Conservation (phyloP, 2,888 invertebrate genomes). For the Temnothorax ravouxi region DNA sequence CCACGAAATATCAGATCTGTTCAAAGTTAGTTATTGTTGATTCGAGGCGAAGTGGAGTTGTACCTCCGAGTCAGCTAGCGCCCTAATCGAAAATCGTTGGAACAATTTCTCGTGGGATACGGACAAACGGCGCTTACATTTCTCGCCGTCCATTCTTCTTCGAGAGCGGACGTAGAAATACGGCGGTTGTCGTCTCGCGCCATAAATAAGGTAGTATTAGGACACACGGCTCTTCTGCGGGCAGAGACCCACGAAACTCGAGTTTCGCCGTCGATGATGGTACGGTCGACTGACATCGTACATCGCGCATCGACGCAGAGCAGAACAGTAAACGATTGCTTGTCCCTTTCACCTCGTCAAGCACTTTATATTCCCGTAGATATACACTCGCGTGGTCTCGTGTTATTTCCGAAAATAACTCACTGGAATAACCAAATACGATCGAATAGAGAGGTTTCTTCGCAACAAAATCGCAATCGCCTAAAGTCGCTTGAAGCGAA, state of each 20-base stretch:
- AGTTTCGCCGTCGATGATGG: neutral
- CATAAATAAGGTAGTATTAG: constrained; percentile 49
- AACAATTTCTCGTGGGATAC: constrained; percentile 40
- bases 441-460: neutral
- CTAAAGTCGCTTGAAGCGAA: neutral
- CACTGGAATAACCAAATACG: neutral
- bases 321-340: neutral
- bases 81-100: constrained; percentile 51
- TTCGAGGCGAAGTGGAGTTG: neutral
- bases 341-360: neutral
- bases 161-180: constrained; percentile 18
- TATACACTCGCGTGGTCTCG: neutral
- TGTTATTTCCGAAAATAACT: neutral
- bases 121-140: constrained; percentile 39
- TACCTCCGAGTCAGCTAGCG: neutral
- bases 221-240: neutral
- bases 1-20: constrained; percentile 16
- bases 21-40: constrained; percentile 50
- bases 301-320: neutral
- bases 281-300: constrained; percentile 1
- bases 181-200: constrained; percentile 5
- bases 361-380: constrained; percentile 1
- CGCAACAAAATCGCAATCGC: constrained; percentile 4
- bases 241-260: neutral
- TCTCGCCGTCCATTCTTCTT: constrained; percentile 36